These are phyloP conservation scores for Synanceia verrucosa DNA, from an alignment of 2,797 vertebrate species.

Conservation along the genomic window DNA sequence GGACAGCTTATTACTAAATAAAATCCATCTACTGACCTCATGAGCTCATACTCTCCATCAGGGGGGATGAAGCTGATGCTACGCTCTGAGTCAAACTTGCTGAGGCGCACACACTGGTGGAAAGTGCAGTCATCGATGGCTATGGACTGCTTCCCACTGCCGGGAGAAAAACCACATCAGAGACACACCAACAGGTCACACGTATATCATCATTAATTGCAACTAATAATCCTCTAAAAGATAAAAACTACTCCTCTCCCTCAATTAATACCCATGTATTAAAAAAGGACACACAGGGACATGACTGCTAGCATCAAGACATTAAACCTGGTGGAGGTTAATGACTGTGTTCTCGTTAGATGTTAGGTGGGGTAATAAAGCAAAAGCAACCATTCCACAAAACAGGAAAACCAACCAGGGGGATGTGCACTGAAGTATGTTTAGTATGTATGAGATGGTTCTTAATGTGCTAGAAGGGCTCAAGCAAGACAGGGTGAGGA, in stretches of 20 bases:
- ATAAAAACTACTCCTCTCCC: slow-evolving; percentile 37
- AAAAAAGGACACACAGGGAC: slow-evolving; percentile 12
- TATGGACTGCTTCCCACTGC: slow-evolving; percentile 95
- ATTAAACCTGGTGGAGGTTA: slow-evolving; percentile 35
- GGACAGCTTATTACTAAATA: neutral
- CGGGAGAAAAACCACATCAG: slow-evolving; percentile 38
- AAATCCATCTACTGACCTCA: slow-evolving; percentile 87
- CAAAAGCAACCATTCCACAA: slow-evolving; percentile 37
- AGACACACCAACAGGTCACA: slow-evolving; percentile 11
- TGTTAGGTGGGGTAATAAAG: slow-evolving; percentile 41
- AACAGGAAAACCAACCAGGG: slow-evolving; percentile 48
- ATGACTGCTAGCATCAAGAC: slow-evolving; percentile 41
- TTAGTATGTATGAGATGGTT: slow-evolving; percentile 43
- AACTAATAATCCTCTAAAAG: neutral
- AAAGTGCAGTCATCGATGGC: slow-evolving; percentile 89
- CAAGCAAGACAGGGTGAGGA: slow-evolving; percentile 67
- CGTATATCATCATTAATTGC: neutral
- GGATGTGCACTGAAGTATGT: slow-evolving; percentile 43
- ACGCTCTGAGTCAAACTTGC: slow-evolving; percentile 98
- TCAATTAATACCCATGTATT: slow-evolving; percentile 18
- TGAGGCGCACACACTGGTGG: slow-evolving; percentile 90
- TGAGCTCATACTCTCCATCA: slow-evolving; percentile 98
- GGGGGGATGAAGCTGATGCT: slow-evolving; percentile 99
- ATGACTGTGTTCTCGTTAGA: slow-evolving; percentile 40
- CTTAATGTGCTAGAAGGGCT: slow-evolving; percentile 42